Percentiles rank a stretch among this genome's conserved stretches.
phyloP scores from a whole-genome alignment of 2,113 vertebrate species.

The Phrynocephalus versicolor region DNA sequence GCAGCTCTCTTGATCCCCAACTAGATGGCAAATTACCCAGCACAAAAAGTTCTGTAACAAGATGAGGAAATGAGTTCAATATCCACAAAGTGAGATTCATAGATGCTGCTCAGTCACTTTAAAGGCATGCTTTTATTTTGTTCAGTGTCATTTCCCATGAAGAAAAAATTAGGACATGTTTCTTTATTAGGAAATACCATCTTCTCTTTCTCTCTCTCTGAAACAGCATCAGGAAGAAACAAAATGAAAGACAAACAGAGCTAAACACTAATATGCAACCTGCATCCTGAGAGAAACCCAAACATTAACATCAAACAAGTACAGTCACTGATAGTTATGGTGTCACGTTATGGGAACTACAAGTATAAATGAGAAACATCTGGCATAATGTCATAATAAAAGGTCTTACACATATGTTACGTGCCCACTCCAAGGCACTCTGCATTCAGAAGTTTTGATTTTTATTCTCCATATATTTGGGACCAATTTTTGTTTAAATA shows the following conservation, averaged over 20 bases:
- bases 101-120: neutral
- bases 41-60: neutral
- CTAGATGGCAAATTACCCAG: neutral
- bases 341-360: slow-evolving; percentile 48
- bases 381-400: slow-evolving; percentile 63
- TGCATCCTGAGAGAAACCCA: slow-evolving; percentile 46
- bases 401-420: slow-evolving; percentile 50
- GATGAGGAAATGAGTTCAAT: neutral
- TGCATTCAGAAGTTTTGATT: slow-evolving; percentile 49
- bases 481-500: neutral
- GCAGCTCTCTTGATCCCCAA: neutral
- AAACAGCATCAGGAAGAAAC: slow-evolving; percentile 18
- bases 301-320: slow-evolving; percentile 44
- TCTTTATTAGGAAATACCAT: slow-evolving; percentile 27
- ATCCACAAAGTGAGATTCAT: slow-evolving; percentile 16
- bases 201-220: slow-evolving; percentile 33
- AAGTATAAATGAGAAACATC: slow-evolving; percentile 65
- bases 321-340: slow-evolving; percentile 52
- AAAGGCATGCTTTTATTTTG: slow-evolving; percentile 7
- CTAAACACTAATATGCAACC: slow-evolving; percentile 35
- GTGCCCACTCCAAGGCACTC: neutral
- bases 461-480: slow-evolving; percentile 42
- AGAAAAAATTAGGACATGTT: slow-evolving; percentile 43
- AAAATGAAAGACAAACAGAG: neutral
- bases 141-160: slow-evolving; percentile 41